Evolutionary conservation across 1,140 invertebrate genomes (phyloP).

Genomic region (Sweltsa coloradensis): DNA sequence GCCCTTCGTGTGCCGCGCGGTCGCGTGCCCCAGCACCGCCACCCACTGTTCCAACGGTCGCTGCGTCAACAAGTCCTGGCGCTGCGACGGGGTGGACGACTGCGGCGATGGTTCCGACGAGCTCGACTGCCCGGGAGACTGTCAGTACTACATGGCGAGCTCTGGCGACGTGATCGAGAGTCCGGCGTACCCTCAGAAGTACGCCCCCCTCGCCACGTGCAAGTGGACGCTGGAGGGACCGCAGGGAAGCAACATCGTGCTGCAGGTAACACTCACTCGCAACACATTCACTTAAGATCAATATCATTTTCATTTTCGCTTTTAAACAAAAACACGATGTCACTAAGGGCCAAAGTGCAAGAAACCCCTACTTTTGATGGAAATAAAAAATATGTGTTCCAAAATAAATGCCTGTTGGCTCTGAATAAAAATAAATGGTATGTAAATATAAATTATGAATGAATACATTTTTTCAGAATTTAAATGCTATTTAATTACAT

Average conservation of each 20-base stretch:
- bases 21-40: conserved; percentile 87
- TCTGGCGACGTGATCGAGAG: conserved; percentile 92
- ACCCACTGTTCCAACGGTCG: conserved; percentile 86
- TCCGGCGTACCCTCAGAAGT: conserved; percentile 88
- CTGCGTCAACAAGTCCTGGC: conserved; percentile 80
- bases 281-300: too few species aligned
- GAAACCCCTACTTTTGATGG: too few species aligned
- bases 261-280: conserved; percentile 46
- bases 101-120: conserved; percentile 88
- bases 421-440: too few species aligned
- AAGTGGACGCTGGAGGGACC: conserved; percentile 96
- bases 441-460: too few species aligned
- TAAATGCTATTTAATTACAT: too few species aligned
- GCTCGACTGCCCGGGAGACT: conserved; percentile 74
- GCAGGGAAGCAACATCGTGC: conserved; percentile 83
- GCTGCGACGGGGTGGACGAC: conserved; percentile 86
- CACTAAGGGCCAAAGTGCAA: too few species aligned
- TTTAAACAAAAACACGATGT: too few species aligned
- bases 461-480: too few species aligned
- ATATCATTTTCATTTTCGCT: too few species aligned
- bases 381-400: too few species aligned
- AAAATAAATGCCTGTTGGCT: too few species aligned
- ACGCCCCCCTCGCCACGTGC: conserved; percentile 78
- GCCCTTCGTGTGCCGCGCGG: conserved; percentile 85
- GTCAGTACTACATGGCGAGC: conserved; percentile 85